Base-by-base conservation (phyloP, 1,140 invertebrate genomes). In the Papilio glaucus region DNA sequence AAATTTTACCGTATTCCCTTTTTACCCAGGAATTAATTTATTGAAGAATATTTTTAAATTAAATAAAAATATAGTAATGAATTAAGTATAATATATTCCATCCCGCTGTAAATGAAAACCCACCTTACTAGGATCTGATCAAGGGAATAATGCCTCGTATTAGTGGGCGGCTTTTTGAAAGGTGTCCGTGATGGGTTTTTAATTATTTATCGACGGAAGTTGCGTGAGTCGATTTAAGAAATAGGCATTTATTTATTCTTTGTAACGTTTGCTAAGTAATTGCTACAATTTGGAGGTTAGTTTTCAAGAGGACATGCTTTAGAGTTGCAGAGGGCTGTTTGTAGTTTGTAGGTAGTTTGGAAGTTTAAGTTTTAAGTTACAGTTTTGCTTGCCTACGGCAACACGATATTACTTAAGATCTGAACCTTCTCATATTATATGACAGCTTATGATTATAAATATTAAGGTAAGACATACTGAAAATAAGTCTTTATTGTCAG, bases 161-260 rank as follows among this genome's bases (percentile, higher is more conserved):
- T 87, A 89, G 86, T 85, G 81, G 82, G 72, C 82, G 79, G 85
- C 87, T 88, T 87, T 89, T 87, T 86, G 83, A 87, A 86, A 87
- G 81, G 85, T 87, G 84, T 86, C 81, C 81, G 82, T 85, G 85
- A 87, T 89, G 87, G 87, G 77, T 89, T 89, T 87, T 87, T 87
- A 89, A 89, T 89, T 85, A 87, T 87, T 86, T 88, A 85, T 82
- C 67, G 77, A 75, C 75, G 72, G 72, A 4, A 61, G 68, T 73
- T 68, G 65, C 60, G 75, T 65, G 71, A 67, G 67, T 71, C 18
- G 72, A 72, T 60, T 73, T 57, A 57, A 57, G 49, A 57, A 57
- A 10, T 49, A 18, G 18, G 45, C 49, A 57, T 57, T 57, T 57
- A 57, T 57, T 57, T 57, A 57, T 57, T 26, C 49, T 57, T 57